Conservation (phyloP, 2,113 vertebrate species). For the Ciconia maguari region DNA sequence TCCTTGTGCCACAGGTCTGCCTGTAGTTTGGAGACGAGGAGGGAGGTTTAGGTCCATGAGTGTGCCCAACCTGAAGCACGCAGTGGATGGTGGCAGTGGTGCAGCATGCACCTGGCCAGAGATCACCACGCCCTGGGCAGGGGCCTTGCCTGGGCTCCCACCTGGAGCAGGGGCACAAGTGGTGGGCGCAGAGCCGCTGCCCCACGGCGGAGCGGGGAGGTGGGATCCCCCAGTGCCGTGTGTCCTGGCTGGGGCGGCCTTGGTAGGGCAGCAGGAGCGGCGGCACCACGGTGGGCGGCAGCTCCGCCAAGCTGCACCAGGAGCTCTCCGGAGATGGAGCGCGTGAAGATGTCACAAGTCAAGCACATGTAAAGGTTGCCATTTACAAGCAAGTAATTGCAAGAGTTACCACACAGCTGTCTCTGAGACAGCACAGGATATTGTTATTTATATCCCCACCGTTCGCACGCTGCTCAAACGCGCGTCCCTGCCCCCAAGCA, state of each 20-base stretch:
- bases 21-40: not conserved
- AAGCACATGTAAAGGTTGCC: not conserved
- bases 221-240: fast-evolving
- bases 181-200: not conserved
- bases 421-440: not conserved
- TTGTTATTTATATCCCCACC: not conserved
- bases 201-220: fast-evolving
- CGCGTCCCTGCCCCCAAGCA: not conserved
- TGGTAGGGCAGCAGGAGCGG: not conserved
- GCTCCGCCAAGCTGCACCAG: fast-evolving
- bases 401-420: not conserved
- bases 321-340: not conserved
- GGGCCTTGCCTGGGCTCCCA: not conserved
- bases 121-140: not conserved
- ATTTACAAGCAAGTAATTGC: conserved; percentile 12
- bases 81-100: not conserved
- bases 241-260: not conserved
- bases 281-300: fast-evolving
- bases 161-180: not conserved
- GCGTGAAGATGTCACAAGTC: not conserved
- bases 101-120: fast-evolving
- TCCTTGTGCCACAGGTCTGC: not conserved
- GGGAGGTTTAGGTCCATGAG: fast-evolving
- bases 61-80: fast-evolving
- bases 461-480: fast-evolving